Base-by-base conservation (phyloP, 2,113 vertebrate species). In the Nanorana parkeri region DNA sequence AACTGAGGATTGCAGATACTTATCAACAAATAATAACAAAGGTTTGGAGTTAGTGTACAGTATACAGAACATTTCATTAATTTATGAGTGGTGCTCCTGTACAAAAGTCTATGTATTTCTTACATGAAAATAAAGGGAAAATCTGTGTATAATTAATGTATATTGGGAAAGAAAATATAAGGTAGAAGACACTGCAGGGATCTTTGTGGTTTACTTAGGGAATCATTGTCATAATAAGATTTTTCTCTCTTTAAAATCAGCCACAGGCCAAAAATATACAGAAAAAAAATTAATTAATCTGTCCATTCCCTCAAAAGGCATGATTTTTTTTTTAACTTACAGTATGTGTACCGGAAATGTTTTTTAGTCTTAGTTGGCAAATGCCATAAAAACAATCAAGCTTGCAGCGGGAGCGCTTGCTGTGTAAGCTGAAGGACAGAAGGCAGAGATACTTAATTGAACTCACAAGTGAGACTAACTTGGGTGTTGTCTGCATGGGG, bases 1-100 rank as follows among this genome's bases (percentile, higher is more conserved):
- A 85, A 17, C 61, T 67, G 5, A 77, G 68, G 66, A 87, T 78
- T 85, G 80, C 52, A 78, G 80, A 80, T 23, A 81, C 7, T 86
- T 24, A 64, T 87, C 75, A 41, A 76, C 20, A 55, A 81, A 79
- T 5, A 85, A 15, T 78, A 75, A 21, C 0, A 2, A 87, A 72
- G 83, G 66, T 0, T 3, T 5, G 54, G 6, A 54, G 3, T 83
- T 4, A 23, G 20, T 63, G 1, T 56, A 67, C n/a, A 6, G 54
- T 64, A 29, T 81, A 83, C 29, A 28, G 41, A 0, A 78, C 11
- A 64, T 74, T n/a, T 55, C 1, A 11, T 20, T 86, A 78, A 74
- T n/a, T 3, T 15, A 68, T 15, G n/a, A 32, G 17, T 55, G 21
- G 36, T 10, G 75, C 19, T 69, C 23, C 63, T 56, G 28, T 32